These are phyloP conservation scores for Bombus superbus DNA, from an alignment of 1,140 invertebrate genomes.

Conservation along the genomic window DNA sequence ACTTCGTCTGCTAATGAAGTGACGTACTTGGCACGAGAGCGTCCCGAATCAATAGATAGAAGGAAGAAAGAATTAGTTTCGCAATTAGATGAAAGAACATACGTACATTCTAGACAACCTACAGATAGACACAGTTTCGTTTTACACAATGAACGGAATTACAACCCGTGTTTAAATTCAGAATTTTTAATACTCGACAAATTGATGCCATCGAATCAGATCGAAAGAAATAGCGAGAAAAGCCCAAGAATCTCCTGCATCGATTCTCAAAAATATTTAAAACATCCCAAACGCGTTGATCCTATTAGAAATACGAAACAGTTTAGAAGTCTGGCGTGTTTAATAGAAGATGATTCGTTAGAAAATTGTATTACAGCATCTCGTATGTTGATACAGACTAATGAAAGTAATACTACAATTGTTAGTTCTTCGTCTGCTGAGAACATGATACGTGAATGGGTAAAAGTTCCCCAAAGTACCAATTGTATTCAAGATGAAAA, in stretches of 20 bases:
- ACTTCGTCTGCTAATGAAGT: slow-evolving; percentile 30
- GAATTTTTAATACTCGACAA: slow-evolving; percentile 34
- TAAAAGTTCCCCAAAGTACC: slow-evolving; percentile 24
- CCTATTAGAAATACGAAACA: background rate
- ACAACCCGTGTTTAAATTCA: slow-evolving; percentile 5
- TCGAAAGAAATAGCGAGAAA: background rate
- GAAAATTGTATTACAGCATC: slow-evolving; percentile 28
- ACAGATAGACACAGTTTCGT: slow-evolving; percentile 33
- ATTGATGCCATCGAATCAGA: background rate
- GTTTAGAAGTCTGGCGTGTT: background rate
- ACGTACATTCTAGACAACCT: background rate
- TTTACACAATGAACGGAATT: slow-evolving; percentile 38
- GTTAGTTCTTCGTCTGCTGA: slow-evolving; percentile 61
- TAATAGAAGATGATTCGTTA: slow-evolving; percentile 50
- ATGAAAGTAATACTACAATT: slow-evolving; percentile 43
- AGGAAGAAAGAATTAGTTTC: slow-evolving; percentile 36
- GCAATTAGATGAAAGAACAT: slow-evolving; percentile 18
- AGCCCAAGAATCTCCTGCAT: too few species aligned
- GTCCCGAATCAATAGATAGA: background rate
- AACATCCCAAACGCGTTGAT: background rate
- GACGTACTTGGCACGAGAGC: slow-evolving; percentile 43
- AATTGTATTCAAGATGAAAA: background rate
- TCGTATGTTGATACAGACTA: background rate
- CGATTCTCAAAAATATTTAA: background rate
- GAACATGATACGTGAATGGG: slow-evolving; percentile 62